A percentile compares a stretch with the other conserved stretches of the same genome.
Conservation (phyloP, 2,797 vertebrate species). For the Xenentodon cancila region DNA sequence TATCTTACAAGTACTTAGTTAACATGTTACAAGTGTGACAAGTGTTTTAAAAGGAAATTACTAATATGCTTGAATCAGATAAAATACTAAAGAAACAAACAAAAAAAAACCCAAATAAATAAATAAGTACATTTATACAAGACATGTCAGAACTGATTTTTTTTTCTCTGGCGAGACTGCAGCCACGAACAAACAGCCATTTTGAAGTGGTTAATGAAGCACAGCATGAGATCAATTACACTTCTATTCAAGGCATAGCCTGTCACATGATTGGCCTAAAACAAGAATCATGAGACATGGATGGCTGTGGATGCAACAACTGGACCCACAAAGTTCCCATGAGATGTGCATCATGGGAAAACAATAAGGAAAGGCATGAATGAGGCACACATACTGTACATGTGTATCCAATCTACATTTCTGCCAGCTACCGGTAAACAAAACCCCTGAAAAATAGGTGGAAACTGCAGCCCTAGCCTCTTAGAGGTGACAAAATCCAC, state of each 20-base stretch:
- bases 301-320: constrained; percentile 14
- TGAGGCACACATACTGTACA: constrained; percentile 1
- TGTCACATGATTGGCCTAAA: constrained; percentile 77
- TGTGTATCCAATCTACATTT: not conserved
- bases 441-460: not conserved
- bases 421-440: not conserved
- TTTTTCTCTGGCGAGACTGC: constrained; percentile 13
- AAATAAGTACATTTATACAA: too few relatives aligned
- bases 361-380: constrained; percentile 16
- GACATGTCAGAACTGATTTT: too few relatives aligned
- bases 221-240: constrained; percentile 76
- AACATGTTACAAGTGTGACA: too few relatives aligned
- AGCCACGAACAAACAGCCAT: constrained; percentile 53
- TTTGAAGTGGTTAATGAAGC: constrained; percentile 72
- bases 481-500: not conserved
- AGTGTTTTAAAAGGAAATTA: too few relatives aligned
- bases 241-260: constrained; percentile 63
- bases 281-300: constrained; percentile 79
- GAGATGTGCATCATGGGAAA: constrained; percentile 52
- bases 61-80: too few relatives aligned
- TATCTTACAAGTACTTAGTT: too few relatives aligned
- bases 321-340: constrained; percentile 39
- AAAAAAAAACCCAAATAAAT: too few relatives aligned
- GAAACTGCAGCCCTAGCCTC: not conserved
- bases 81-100: too few relatives aligned